Evolutionary conservation across 2,113 vertebrate genomes (phyloP).

Genomic region (Prochilodus magdalenae): DNA sequence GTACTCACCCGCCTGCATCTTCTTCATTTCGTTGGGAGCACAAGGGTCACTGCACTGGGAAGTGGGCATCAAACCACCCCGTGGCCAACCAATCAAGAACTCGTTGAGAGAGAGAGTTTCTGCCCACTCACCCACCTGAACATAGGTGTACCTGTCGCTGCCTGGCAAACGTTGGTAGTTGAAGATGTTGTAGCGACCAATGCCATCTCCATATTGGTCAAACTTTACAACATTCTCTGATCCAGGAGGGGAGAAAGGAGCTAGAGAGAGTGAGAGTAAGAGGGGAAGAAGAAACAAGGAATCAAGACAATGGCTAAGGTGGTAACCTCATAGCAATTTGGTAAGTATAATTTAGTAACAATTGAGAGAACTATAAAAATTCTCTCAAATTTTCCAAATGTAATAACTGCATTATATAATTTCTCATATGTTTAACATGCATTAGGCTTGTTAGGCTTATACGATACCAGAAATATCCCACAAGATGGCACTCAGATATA

Average conservation of each 20-base stretch:
- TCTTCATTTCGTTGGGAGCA: conserved; percentile 97
- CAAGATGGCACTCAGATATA: too few species aligned
- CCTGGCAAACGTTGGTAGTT: conserved; percentile 85
- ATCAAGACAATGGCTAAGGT: conserved; percentile 3
- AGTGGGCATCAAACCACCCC: conserved; percentile 81
- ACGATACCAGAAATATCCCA: background rate
- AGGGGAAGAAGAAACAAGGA: conserved; percentile 40
- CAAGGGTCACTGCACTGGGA: conserved; percentile 98
- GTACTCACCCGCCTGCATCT: conserved; percentile 97
- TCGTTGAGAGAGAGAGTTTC: conserved; percentile 87
- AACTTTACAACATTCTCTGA: conserved; percentile 93
- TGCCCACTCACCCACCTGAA: conserved; percentile 95
- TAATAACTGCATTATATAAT: too few species aligned
- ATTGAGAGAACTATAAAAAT: too few species aligned
- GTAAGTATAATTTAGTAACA: too few species aligned
- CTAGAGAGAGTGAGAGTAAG: conserved; percentile 73
- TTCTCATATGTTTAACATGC: too few species aligned
- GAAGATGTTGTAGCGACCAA: conserved; percentile 96
- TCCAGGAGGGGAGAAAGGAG: conserved; percentile 88
- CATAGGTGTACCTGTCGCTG: conserved; percentile 85
- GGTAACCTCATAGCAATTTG: too few species aligned
- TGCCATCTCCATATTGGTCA: conserved; percentile 91
- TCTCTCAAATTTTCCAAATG: too few species aligned
- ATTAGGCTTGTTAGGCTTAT: background rate
- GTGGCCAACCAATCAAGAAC: conserved; percentile 92